phyloP scores from a whole-genome alignment of 1,140 invertebrate genomes.

The Sitobion miscanthi region DNA sequence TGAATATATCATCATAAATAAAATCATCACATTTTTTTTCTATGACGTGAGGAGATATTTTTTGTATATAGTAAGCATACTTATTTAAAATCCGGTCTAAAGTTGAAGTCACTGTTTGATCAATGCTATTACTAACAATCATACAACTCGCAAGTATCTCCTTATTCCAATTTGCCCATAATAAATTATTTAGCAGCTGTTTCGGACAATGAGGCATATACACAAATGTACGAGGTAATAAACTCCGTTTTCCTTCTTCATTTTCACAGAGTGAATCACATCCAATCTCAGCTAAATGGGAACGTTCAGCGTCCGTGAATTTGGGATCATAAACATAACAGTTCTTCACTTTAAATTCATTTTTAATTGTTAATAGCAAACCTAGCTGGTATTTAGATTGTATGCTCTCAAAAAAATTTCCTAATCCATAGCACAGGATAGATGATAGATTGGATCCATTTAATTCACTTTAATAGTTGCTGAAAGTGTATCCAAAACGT shows the following conservation, averaged over 20 bases:
- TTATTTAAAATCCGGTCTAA: constrained; percentile 46
- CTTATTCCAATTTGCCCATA: constrained; percentile 57
- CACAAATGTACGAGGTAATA: constrained; percentile 50
- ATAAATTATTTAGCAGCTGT: constrained; percentile 57
- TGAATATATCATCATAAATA: constrained; percentile 57
- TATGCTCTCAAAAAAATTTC: constrained; percentile 57
- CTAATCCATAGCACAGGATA: constrained; percentile 57
- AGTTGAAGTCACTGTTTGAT: constrained; percentile 51
- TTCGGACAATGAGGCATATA: constrained; percentile 58
- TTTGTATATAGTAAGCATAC: constrained; percentile 51
- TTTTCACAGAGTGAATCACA: constrained; percentile 50
- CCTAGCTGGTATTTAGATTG: constrained; percentile 57
- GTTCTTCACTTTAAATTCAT: constrained; percentile 45
- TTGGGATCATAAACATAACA: constrained; percentile 57
- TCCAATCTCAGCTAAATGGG: constrained; percentile 43
- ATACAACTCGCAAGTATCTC: constrained; percentile 48
- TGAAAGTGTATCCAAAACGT: constrained; percentile 39
- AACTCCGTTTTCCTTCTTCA: constrained; percentile 54
- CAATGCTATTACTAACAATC: constrained; percentile 57
- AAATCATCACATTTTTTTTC: constrained; percentile 55
- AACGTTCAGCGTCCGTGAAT: constrained; percentile 54
- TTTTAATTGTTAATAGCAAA: constrained; percentile 57
- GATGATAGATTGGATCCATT: constrained; percentile 17
- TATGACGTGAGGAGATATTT: constrained; percentile 34
- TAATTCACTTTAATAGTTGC: constrained; percentile 39